Percentiles rank a stretch among this genome's conserved stretches.
phyloP scores from a whole-genome alignment of 1,140 invertebrate genomes.

The Drosophila sproati region DNA sequence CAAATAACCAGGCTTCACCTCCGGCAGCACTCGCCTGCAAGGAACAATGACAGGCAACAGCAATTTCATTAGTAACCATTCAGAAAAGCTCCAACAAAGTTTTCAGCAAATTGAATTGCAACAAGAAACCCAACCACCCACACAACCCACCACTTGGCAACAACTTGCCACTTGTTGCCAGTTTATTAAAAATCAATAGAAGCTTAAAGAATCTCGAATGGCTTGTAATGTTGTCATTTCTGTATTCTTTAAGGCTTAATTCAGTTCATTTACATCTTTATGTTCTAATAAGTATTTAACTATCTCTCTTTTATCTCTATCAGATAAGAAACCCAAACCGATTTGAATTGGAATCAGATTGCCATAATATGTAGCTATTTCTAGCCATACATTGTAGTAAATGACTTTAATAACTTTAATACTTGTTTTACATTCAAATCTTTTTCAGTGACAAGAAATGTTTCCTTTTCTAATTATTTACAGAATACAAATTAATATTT shows the following conservation, averaged over 20 bases:
- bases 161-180: constrained; percentile 27
- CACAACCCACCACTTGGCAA: neutral
- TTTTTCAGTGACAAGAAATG: too few relatives aligned
- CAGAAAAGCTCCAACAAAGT: constrained; percentile 34
- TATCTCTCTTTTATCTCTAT: neutral
- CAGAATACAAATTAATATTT: too few relatives aligned
- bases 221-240: neutral
- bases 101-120: constrained; percentile 52
- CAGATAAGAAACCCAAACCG: too few relatives aligned
- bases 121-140: neutral
- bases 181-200: constrained; percentile 45
- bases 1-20: constrained; percentile 93
- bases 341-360: too few relatives aligned
- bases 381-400: too few relatives aligned
- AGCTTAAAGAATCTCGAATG: constrained; percentile 8
- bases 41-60: constrained; percentile 1
- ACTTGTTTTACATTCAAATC: too few relatives aligned
- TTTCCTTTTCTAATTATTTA: too few relatives aligned
- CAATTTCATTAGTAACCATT: constrained; percentile 56
- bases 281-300: neutral
- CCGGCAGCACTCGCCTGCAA: constrained; percentile 91
- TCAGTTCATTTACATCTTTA: too few relatives aligned
- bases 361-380: too few relatives aligned
- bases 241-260: neutral
- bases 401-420: too few relatives aligned